Conservation (phyloP, 2,888 invertebrate genomes). For the Diarsia mendica region DNA sequence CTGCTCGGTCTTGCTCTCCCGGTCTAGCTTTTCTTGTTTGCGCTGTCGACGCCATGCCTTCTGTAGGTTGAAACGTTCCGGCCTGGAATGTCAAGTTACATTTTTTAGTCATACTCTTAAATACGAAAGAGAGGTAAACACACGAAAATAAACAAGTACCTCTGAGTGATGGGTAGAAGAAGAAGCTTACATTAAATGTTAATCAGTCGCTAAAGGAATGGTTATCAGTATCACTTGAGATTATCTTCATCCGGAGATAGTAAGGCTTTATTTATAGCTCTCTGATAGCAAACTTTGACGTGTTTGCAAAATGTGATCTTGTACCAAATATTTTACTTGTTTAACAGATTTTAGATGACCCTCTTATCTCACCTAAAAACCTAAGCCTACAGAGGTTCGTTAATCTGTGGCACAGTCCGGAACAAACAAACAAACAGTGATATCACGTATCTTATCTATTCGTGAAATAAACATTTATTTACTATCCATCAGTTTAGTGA, state of each 20-base stretch:
- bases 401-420: slow-evolving; percentile 41
- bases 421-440: slow-evolving; percentile 53
- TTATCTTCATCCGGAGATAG: not conserved
- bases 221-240: no score
- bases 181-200: no score
- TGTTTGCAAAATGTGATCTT: not conserved
- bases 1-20: slow-evolving; percentile 79
- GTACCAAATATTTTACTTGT: not conserved
- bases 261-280: not conserved
- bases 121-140: not conserved
- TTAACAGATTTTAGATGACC: slow-evolving; percentile 19
- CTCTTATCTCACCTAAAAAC: slow-evolving; percentile 27
- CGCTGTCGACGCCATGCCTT: slow-evolving; percentile 90
- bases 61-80: slow-evolving; percentile 91
- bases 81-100: slow-evolving; percentile 76
- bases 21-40: slow-evolving; percentile 85
- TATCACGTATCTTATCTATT: slow-evolving; percentile 54
- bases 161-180: no score
- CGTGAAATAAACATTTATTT: slow-evolving; percentile 30
- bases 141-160: no score
- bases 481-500: slow-evolving; percentile 32
- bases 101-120: not conserved
- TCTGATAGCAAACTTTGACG: not conserved
- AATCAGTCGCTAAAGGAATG: no score
- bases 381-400: slow-evolving; percentile 7